Percentiles rank a stretch among this genome's conserved stretches.
Evolutionary conservation across 2,113 vertebrate species (phyloP).

Genomic region (Chinchilla lanigera): DNA sequence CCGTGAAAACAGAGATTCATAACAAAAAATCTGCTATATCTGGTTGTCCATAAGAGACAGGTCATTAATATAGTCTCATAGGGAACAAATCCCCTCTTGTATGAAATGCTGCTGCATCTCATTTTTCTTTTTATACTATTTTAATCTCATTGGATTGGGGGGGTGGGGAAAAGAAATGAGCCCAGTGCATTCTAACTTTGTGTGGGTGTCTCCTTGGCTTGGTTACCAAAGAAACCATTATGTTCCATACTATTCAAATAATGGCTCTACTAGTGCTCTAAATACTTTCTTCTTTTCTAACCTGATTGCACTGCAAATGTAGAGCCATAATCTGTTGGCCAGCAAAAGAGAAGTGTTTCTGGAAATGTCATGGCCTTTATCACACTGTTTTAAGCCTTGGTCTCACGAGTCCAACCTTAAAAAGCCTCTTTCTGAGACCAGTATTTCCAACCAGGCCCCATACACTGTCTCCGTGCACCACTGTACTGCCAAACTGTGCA

Average conservation of each 20-base stretch:
- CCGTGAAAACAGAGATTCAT: conserved; percentile 49
- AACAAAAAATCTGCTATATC: conserved; percentile 61
- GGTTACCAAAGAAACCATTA: conserved; percentile 89
- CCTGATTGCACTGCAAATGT: conserved; percentile 86
- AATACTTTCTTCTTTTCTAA: conserved; percentile 81
- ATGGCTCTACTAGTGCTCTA: conserved; percentile 85
- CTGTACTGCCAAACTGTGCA: conserved; percentile 76
- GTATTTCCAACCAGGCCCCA: conserved; percentile 71
- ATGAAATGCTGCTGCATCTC: conserved; percentile 70
- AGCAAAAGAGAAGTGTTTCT: conserved; percentile 73
- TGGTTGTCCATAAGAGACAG: conserved; percentile 61
- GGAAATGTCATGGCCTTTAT: conserved; percentile 79
- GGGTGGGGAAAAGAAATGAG: conserved; percentile 83
- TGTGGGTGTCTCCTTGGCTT: conserved; percentile 86
- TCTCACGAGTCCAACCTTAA: conserved; percentile 63
- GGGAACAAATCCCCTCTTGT: conserved; percentile 54
- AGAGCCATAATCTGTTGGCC: conserved; percentile 86
- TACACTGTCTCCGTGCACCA: conserved; percentile 74
- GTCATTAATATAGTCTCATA: conserved; percentile 55
- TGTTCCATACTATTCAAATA: conserved; percentile 84
- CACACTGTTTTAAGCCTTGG: conserved; percentile 66
- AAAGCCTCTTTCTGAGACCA: conserved; percentile 73
- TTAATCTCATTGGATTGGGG: conserved; percentile 80
- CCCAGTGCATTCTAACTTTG: conserved; percentile 85
- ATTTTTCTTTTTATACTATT: conserved; percentile 81